Conservation (phyloP, 2,888 invertebrate species). For the Physocephala rufipes region DNA sequence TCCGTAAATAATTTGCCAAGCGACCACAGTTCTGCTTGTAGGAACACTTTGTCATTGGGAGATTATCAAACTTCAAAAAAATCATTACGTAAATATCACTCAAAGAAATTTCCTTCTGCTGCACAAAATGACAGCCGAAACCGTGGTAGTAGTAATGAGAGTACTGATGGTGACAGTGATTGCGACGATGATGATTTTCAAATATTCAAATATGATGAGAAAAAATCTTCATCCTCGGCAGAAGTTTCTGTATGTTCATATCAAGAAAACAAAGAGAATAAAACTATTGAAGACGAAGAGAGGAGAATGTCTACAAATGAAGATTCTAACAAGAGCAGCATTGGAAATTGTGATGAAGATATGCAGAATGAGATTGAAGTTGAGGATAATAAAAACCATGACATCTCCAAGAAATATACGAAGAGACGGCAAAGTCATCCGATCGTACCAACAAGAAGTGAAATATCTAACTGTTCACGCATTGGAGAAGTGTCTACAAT, state of each 20-base stretch:
- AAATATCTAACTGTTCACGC: slow-evolving; percentile 29
- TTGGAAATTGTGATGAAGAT: background rate
- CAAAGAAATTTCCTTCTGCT: background rate
- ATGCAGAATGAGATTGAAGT: no score
- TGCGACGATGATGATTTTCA: background rate
- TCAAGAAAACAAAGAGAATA: background rate
- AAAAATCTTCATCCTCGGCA: no score
- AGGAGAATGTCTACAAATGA: background rate
- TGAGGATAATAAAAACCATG: background rate
- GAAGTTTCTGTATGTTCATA: background rate
- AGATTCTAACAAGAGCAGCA: background rate
- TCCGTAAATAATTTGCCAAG: slow-evolving; percentile 13
- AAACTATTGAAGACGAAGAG: background rate
- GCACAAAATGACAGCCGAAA: background rate
- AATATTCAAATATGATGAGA: no score
- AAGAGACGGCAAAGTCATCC: slow-evolving; percentile 15
- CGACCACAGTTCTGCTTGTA: background rate
- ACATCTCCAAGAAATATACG: background rate
- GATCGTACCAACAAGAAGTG: slow-evolving; percentile 25
- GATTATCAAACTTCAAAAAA: background rate
- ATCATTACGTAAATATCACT: background rate
- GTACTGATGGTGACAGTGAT: background rate
- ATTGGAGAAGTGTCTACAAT: slow-evolving; percentile 25
- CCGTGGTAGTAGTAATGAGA: background rate
- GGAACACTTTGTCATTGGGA: background rate